Evolutionary conservation across 2,113 vertebrate genomes (phyloP).

Genomic region (Pomatorhinus ruficollis): DNA sequence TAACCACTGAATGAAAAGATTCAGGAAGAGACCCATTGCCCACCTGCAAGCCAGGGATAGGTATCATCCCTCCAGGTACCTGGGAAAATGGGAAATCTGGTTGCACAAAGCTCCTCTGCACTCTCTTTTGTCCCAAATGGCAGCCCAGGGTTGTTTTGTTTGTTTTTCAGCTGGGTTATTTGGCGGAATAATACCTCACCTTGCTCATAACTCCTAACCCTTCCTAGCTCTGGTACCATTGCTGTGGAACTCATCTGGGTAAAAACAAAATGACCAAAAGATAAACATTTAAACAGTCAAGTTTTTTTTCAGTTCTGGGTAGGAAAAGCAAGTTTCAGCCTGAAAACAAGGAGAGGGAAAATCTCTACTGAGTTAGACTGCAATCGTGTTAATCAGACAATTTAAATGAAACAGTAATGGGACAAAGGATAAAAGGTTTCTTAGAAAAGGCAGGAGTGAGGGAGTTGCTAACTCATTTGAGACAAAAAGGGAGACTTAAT

Average conservation of each 20-base stretch:
- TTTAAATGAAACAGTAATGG: constrained; percentile 2
- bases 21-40: not conserved
- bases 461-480: constrained; percentile 41
- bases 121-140: not conserved
- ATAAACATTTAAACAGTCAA: not conserved
- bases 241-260: not conserved
- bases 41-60: not conserved
- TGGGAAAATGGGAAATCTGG: not conserved
- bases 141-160: not conserved
- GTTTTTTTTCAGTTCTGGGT: not conserved
- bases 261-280: not conserved
- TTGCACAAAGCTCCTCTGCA: not conserved
- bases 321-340: not conserved
- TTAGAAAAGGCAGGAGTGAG: constrained; percentile 31
- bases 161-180: not conserved
- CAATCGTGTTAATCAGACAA: constrained; percentile 14
- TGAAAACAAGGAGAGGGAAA: not conserved
- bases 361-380: not conserved
- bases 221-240: not conserved
- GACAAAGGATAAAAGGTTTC: constrained; percentile 33
- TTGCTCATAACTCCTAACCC: not conserved
- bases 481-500: constrained; percentile 34
- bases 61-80: not conserved
- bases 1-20: not conserved
- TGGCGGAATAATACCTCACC: not conserved